Percentiles rank a stretch among this genome's conserved stretches.
Conservation (phyloP, 2,888 invertebrate species). For the Cryptocheilus praepositus region DNA sequence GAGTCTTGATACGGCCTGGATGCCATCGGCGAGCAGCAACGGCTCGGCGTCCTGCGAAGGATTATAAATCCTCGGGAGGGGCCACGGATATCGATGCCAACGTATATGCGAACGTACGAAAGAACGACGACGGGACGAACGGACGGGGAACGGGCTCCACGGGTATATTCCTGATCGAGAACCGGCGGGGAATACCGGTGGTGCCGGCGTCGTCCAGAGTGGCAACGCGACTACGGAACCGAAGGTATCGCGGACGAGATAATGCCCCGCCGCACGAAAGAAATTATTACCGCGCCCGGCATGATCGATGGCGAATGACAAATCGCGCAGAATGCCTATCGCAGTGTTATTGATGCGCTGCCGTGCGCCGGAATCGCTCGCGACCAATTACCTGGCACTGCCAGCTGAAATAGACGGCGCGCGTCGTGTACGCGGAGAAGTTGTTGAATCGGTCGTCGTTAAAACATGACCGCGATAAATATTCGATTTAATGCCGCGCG, state of each 20-base stretch:
- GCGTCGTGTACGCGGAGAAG: too few relatives aligned
- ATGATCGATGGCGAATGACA: slow-evolving; percentile 3
- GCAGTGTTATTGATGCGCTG: neutral
- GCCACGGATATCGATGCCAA: slow-evolving; percentile 34
- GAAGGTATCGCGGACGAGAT: slow-evolving; percentile 1
- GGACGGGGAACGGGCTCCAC: slow-evolving; percentile 5
- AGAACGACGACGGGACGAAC: slow-evolving; percentile 12
- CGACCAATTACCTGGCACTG: too few relatives aligned
- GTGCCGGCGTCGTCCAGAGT: too few relatives aligned
- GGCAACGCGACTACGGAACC: too few relatives aligned
- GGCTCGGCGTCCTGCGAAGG: slow-evolving; percentile 19
- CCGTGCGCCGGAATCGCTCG: too few relatives aligned
- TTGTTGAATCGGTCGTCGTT: too few relatives aligned
- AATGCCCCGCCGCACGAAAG: slow-evolving; percentile 3
- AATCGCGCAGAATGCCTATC: slow-evolving; percentile 3
- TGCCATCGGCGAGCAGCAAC: slow-evolving; percentile 15
- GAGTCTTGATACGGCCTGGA: too few relatives aligned
- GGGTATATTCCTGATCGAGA: neutral
- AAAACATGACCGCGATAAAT: too few relatives aligned
- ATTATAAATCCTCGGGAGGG: slow-evolving; percentile 39
- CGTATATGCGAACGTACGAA: slow-evolving; percentile 2
- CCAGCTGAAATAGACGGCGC: too few relatives aligned
- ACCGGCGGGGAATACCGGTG: too few relatives aligned
- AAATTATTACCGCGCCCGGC: slow-evolving; percentile 6
- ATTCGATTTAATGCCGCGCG: too few relatives aligned